Percentiles rank a stretch among this genome's conserved stretches.
phyloP scores from a whole-genome alignment of 1,140 invertebrate species.

The Calliphora vicina region DNA sequence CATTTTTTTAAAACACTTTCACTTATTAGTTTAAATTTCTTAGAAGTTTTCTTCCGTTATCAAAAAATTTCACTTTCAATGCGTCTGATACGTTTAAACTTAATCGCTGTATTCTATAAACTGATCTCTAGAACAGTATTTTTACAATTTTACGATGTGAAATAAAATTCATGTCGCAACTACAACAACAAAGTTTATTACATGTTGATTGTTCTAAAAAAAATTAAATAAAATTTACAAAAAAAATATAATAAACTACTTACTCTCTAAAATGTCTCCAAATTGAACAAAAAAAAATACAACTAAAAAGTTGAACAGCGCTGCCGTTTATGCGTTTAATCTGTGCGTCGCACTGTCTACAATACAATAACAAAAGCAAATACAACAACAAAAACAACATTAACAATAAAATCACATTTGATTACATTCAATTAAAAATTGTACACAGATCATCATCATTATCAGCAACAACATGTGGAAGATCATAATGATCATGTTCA shows the following conservation, averaged over 20 bases:
- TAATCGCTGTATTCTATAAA: not conserved
- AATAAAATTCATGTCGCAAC: not conserved
- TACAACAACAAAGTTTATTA: too few relatives aligned
- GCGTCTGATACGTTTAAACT: slow-evolving; percentile 20
- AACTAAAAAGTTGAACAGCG: not conserved
- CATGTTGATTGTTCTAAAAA: not conserved
- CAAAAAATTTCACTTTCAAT: slow-evolving; percentile 13
- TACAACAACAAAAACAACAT: not conserved
- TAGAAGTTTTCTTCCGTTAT: too few relatives aligned
- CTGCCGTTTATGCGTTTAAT: slow-evolving; percentile 25
- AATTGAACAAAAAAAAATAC: not conserved
- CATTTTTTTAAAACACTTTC: slow-evolving; percentile 13
- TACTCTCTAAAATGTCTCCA: slow-evolving; percentile 27
- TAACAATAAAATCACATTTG: not conserved
- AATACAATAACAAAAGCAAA: not conserved
- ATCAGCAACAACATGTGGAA: not conserved
- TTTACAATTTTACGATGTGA: slow-evolving; percentile 13
- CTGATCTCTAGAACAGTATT: slow-evolving; percentile 13
- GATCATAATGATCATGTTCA: not conserved
- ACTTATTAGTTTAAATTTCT: not conserved
- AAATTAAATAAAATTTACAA: not conserved
- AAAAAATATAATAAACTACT: not conserved
- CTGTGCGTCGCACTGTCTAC: slow-evolving; percentile 20
- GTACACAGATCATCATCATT: not conserved
- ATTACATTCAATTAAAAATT: not conserved